A percentile compares a stretch with the other conserved stretches of the same genome.
Evolutionary conservation across 2,113 vertebrate species (phyloP).

Genomic region (Anseranas semipalmata): DNA sequence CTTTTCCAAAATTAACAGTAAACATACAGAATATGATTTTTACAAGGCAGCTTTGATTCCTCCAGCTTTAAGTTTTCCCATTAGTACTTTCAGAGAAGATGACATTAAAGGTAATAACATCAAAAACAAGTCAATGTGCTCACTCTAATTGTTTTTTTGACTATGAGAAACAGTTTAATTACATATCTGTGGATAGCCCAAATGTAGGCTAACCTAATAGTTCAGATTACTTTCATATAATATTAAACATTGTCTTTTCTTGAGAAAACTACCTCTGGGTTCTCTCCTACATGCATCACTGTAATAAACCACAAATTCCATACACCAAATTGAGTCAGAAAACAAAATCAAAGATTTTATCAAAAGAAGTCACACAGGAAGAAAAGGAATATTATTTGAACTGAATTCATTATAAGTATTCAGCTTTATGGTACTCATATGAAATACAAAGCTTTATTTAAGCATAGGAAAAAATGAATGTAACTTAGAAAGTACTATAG

Average conservation of each 20-base stretch:
- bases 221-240: not conserved
- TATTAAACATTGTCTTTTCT: not conserved
- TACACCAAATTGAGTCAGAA: not conserved
- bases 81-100: not conserved
- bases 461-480: not conserved
- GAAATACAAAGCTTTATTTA: not conserved
- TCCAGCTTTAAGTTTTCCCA: not conserved
- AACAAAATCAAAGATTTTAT: not conserved
- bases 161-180: not conserved
- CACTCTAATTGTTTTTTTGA: not conserved
- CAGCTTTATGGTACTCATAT: not conserved
- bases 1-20: not conserved
- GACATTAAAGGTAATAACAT: not conserved
- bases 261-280: not conserved
- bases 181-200: not conserved
- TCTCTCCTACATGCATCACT: not conserved
- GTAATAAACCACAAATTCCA: not conserved
- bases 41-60: not conserved
- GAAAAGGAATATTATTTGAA: not conserved
- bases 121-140: not conserved
- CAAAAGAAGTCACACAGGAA: not conserved
- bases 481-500: not conserved
- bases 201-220: not conserved
- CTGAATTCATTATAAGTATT: not conserved
- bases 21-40: not conserved